These are phyloP conservation scores for Dexiosoma caninum DNA, from an alignment of 2,888 invertebrate genomes.

Conservation along the genomic window DNA sequence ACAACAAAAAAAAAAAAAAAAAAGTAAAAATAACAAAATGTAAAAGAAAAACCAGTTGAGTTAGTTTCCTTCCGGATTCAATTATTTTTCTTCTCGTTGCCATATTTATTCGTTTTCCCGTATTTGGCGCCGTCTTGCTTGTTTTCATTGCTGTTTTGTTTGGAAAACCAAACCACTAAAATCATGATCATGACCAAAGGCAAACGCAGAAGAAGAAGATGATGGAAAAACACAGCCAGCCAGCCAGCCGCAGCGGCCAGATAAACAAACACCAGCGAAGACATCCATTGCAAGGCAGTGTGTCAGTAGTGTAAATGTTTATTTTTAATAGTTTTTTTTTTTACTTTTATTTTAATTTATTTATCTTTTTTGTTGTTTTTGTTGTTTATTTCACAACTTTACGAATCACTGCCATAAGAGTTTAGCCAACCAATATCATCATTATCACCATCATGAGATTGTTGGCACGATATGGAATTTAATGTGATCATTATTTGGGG, in stretches of 20 bases:
- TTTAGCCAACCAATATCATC: constrained; percentile 18
- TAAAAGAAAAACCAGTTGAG: constrained; percentile 71
- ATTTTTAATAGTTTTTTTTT: background rate
- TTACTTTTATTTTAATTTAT: background rate
- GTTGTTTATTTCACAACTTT: constrained; percentile 32
- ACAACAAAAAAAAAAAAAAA: background rate
- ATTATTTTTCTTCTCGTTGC: constrained; percentile 70
- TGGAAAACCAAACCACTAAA: constrained; percentile 22
- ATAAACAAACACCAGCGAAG: constrained; percentile 14
- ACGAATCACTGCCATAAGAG: constrained; percentile 12
- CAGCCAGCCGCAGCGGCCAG: constrained; percentile 1
- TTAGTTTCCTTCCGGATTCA: constrained; percentile 78
- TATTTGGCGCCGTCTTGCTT: constrained; percentile 61
- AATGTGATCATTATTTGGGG: constrained; percentile 7
- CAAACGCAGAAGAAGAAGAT: background rate
- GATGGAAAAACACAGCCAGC: background rate
- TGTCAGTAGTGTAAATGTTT: constrained; percentile 59
- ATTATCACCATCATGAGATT: constrained; percentile 3
- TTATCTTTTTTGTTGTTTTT: constrained; percentile 22
- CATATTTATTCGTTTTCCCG: constrained; percentile 53
- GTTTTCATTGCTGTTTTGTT: constrained; percentile 11
- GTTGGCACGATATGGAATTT: background rate
- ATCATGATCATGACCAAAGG: constrained; percentile 57
- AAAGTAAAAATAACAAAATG: background rate
- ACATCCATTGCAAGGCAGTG: constrained; percentile 61